A percentile compares a stretch with the other conserved stretches of the same genome.
phyloP scores from a whole-genome alignment of 2,888 invertebrate species.

The Agrochola lota region DNA sequence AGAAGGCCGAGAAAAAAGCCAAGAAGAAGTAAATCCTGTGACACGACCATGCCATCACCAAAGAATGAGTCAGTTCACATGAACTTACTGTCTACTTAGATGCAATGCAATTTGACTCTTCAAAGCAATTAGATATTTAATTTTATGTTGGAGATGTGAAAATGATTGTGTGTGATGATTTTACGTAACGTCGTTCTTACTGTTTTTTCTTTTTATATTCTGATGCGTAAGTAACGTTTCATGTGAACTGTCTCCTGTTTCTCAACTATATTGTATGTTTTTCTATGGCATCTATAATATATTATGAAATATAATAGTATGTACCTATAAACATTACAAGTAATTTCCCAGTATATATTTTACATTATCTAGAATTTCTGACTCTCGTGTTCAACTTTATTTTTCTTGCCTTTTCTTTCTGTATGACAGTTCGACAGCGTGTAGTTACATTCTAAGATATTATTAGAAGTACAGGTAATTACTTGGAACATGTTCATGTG shows the following conservation, averaged over 20 bases:
- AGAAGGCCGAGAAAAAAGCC: conserved; percentile 96
- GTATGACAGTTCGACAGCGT: conserved; percentile 58
- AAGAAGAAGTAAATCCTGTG: conserved; percentile 91
- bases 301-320: conserved; percentile 43
- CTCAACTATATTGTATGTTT: conserved; percentile 45
- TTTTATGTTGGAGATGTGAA: conserved; percentile 25
- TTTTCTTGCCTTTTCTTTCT: conserved; percentile 58
- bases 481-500: conserved; percentile 64
- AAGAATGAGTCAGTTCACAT: conserved; percentile 75
- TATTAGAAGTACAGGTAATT: conserved; percentile 61
- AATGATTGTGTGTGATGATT: conserved; percentile 21
- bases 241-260: conserved; percentile 68
- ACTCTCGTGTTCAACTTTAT: conserved; percentile 42
- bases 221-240: conserved; percentile 39
- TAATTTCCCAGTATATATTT: conserved; percentile 49
- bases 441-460: conserved; percentile 69
- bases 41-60: conserved; percentile 70
- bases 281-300: conserved; percentile 54
- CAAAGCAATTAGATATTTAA: conserved; percentile 31
- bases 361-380: conserved; percentile 36
- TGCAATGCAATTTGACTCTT: conserved; percentile 27
- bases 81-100: conserved; percentile 48
- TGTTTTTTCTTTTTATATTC: conserved; percentile 26
- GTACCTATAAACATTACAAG: conserved; percentile 57
- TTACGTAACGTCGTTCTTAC: conserved; percentile 8